Evolutionary conservation across 2,113 vertebrate genomes (phyloP), one percentile per base, ranked within the genome.

Genomic region (Panthera leo): DNA sequence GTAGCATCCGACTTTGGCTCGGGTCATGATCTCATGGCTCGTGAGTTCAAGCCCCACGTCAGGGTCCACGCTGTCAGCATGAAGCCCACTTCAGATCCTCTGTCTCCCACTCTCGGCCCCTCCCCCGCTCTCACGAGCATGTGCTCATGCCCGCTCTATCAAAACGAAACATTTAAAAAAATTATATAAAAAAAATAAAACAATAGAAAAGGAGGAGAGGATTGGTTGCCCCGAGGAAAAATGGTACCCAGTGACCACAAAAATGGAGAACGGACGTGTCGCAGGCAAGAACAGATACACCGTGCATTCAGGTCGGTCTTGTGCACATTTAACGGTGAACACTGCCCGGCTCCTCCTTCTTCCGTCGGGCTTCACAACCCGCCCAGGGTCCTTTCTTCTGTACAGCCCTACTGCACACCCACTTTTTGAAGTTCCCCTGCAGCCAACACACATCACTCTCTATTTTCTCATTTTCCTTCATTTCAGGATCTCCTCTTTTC

Each of bases 261-360:
- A 25, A 14, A 70, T 7, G 2, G 18, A 15, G 29, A 18, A 31
- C 10, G 2, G 39, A 16, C 11, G 34, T 14, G 4, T 34, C 3
- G 7, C 29, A 55, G 61, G 45, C 2, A 5, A 91, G 80, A 53
- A n/a, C 1, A 1, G 42, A 34, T 9, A n/a, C 0, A 8, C 51
- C 12, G 36, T 18, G 71, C 13, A 53, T 7, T 39, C 70, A 61
- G 15, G 12, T 67, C 45, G 9, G 12, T 2, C 34, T 63, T 76
- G 19, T 2, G 9, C 18, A 29, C 19, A 21, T 0, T 25, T 1
- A 61, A 83, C 0, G 1, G 25, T 25, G 8, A 45, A 63, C 3
- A 5, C 36, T 4, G 11, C 31, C 39, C 31, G n/a, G 34, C 1
- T 31, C 21, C 14, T 67, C 75, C 36, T 75, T 18, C 83, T 51